Evolutionary conservation across 30 jellyfish, hydroid and myxozoan species (phyloP).

Genomic region (Mastigias papua): DNA sequence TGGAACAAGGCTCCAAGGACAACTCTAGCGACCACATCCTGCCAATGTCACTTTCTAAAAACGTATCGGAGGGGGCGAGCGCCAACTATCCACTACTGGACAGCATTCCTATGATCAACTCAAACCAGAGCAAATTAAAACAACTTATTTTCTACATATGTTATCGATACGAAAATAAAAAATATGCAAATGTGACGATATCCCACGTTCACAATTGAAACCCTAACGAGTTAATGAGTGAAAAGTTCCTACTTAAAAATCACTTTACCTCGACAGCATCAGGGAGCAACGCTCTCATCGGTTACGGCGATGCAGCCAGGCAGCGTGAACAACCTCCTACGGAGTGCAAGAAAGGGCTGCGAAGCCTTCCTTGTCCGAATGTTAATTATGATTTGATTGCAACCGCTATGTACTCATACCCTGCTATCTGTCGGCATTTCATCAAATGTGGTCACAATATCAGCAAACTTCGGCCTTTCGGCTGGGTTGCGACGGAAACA

Average conservation of each 20-base stretch:
- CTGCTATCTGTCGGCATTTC: slow-evolving; percentile 81
- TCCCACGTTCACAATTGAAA: neutral
- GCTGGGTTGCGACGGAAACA: slow-evolving; percentile 81
- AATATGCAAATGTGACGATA: neutral
- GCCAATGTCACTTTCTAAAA: no score
- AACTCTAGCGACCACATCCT: no score
- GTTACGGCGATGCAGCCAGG: neutral
- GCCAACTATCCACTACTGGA: no score
- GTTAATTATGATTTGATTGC: neutral
- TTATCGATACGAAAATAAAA: neutral
- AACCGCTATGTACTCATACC: slow-evolving; percentile 15
- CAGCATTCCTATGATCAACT: neutral
- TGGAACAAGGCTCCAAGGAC: no score
- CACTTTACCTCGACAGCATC: neutral
- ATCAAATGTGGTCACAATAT: slow-evolving; percentile 57
- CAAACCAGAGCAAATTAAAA: neutral
- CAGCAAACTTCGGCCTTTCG: slow-evolving; percentile 89
- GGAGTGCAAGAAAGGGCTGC: neutral
- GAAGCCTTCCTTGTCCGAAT: neutral
- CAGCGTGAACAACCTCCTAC: neutral
- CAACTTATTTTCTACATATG: neutral
- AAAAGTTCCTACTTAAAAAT: slow-evolving; percentile 9
- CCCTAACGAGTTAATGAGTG: neutral
- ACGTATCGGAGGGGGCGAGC: no score
- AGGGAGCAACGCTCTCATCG: neutral